Base-by-base conservation (phyloP, 2,113 vertebrate genomes). In the Spea multiplicata region DNA sequence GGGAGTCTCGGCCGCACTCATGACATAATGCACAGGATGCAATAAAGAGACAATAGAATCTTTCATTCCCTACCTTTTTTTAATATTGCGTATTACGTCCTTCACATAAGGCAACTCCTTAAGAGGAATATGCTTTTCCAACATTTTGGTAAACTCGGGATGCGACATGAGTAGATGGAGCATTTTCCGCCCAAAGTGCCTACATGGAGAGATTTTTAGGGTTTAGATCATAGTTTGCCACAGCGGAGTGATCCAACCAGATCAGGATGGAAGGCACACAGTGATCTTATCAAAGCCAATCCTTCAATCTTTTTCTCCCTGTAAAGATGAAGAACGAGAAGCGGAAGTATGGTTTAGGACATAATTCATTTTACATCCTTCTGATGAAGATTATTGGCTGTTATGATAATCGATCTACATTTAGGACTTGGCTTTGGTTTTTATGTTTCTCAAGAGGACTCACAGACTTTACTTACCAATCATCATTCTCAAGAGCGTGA, bases 301-400 rank as follows among this genome's bases (percentile, higher is more conserved):
- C 97, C 97, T 78, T 96, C 92, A 0, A 97, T 98, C 87, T 98
- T 99, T 91, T 97, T 98, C 90, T 99, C 94, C 97, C 97, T 99
- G 55, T 0, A 65, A 75, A 81, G 30, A 30, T 30, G 30, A 30
- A 30, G 1, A 30, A 30, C 30, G 30, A 30, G 30, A 30, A 30
- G 30, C 30, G 1, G 30, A 30, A 30, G 30, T 30, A 30, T 30
- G 30, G 30, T 30, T 30, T 30, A 30, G 30, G 30, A 30, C 2
- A 30, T 30, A 30, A 30, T 30, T 30, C 1, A 30, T 2, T 30
- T 30, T 30, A 30, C 30, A 30, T 30, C 30, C 30, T 30, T 30
- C 30, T 30, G 30, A 30, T 30, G 30, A 30, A 30, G 30, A 30
- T 30, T 30, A 30, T 30, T 30, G 30, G 30, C 30, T 30, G 30